Evolutionary conservation across 92 coral and sea anemone species (phyloP).

Genomic region (Zoanthus solanderi): DNA sequence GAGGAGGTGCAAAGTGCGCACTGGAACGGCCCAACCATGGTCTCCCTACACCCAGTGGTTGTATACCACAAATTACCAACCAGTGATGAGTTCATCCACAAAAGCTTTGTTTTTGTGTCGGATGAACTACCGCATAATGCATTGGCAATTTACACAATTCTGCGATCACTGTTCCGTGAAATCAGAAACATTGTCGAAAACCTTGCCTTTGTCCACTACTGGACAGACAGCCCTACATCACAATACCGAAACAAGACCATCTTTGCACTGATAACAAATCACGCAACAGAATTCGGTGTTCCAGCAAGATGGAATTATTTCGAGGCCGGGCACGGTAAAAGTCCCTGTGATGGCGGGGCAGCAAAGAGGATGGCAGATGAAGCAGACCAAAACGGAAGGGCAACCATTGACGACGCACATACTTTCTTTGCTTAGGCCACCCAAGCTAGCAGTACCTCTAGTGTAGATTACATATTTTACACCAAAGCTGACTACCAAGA

Average conservation of each 20-base stretch:
- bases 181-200: slow-evolving; percentile 4
- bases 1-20: slow-evolving; percentile 60
- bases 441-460: neutral
- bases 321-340: slow-evolving; percentile 59
- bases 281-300: slow-evolving; percentile 43
- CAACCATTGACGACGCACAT: slow-evolving; percentile 33
- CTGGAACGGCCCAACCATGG: slow-evolving; percentile 66
- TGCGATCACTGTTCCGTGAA: slow-evolving; percentile 18
- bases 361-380: slow-evolving; percentile 63
- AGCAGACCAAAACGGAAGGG: slow-evolving; percentile 46
- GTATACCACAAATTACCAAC: neutral
- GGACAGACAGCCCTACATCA: neutral
- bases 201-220: slow-evolving; percentile 49
- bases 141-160: slow-evolving; percentile 10
- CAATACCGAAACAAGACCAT: slow-evolving; percentile 52
- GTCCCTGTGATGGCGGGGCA: slow-evolving; percentile 40
- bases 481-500: neutral
- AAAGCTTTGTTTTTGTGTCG: slow-evolving; percentile 48
- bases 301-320: slow-evolving; percentile 56
- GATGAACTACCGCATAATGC: slow-evolving; percentile 38
- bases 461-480: neutral
- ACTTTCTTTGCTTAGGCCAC: slow-evolving; percentile 51
- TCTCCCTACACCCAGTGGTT: slow-evolving; percentile 51
- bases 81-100: slow-evolving; percentile 13
- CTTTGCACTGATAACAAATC: slow-evolving; percentile 19